Base-by-base conservation (phyloP, 2,888 invertebrate genomes). In the Diplolepis rosae region DNA sequence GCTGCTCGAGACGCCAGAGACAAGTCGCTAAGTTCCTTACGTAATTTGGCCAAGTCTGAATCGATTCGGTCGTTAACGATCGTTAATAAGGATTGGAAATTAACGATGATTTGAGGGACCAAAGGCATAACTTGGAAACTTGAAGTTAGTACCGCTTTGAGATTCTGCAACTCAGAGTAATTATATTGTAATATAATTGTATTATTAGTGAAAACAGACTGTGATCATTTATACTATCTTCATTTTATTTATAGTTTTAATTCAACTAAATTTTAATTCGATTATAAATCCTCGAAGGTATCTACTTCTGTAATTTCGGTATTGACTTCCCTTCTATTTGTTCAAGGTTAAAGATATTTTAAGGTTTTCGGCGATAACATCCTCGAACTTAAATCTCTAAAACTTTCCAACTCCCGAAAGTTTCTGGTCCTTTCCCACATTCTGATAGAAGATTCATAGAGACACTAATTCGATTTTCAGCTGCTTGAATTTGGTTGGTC, bases 391-490 rank as follows among this genome's bases (percentile, higher is more conserved):
- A 45, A 56, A 68, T 50, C 61, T 28, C 1, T 13, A 61, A 68
- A 69, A 51, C 42, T 69, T 39, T 27, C 4, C 52, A 65, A 65
- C 30, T 50, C 52, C 22, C 22, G 35, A 51, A 61, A 30, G n/a
- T 35, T 32, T 51, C 30, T 15, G 56, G 24, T 42, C 13, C 68
- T 42, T 18, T 22, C 6, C 48, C 51, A 52, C n/a, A 48, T 48
- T 68, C 45, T 45, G 56, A 7, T 30, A 24, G 68, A 30, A 69
- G 69, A 65, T 52, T 69, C 69, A 65, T 28, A 65, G 69, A 50
- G 39, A 51, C 52, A 42, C 65, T 69, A 69, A 69, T 69, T 69
- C 50, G 52, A 69, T 69, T 69, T 51, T 18, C 24, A 65, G 52
- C 27, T 35, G 30, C 65, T 69, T 65, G 15, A 52, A 69, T 65